These are phyloP conservation scores for Sarcoramphus papa DNA, from an alignment of 2,797 vertebrate genomes.

Conservation along the genomic window DNA sequence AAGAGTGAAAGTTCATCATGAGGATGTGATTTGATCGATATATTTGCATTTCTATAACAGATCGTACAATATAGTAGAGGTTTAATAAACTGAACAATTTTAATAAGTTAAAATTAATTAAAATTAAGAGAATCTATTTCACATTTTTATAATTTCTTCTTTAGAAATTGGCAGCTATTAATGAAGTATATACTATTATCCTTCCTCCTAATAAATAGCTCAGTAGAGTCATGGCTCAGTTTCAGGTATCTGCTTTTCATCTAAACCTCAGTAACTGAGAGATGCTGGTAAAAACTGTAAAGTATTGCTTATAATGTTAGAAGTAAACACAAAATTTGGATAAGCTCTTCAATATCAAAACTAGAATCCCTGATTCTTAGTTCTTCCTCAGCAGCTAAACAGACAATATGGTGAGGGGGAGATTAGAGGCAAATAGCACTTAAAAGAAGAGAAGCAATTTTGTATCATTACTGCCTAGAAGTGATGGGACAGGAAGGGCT, in stretches of 20 bases:
- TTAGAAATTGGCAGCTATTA: neutral
- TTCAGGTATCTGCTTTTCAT: neutral
- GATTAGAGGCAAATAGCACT: neutral
- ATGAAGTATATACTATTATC: neutral
- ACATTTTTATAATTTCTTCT: neutral
- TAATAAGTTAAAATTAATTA: neutral
- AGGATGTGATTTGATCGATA: neutral
- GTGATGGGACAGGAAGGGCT: neutral
- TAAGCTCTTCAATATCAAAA: neutral
- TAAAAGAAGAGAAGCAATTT: neutral
- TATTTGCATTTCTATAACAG: neutral
- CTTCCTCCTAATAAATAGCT: neutral
- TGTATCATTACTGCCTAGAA: neutral
- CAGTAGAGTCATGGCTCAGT: neutral
- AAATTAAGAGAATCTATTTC: neutral
- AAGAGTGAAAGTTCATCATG: neutral
- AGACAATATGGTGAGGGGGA: neutral
- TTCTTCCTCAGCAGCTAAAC: neutral
- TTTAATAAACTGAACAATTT: neutral
- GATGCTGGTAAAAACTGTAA: neutral
- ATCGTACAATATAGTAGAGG: neutral
- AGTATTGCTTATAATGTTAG: neutral
- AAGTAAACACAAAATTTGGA: neutral
- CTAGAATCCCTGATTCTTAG: neutral
- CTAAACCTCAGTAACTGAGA: neutral